Conservation (phyloP, 37 sponge, comb jelly and placozoan species). For the Hormiphora californensis region DNA sequence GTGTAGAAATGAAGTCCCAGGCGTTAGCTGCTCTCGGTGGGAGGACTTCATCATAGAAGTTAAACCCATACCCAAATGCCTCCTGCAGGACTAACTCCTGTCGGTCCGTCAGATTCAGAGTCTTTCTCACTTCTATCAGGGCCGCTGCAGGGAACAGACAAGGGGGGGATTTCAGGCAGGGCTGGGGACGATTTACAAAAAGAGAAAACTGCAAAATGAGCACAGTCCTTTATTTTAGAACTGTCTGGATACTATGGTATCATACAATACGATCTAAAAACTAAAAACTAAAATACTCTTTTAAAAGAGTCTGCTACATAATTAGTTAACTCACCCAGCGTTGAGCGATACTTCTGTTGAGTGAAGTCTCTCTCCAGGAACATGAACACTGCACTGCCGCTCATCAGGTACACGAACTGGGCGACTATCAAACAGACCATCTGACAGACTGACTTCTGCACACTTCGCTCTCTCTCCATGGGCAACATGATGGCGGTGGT, state of each 20-base stretch:
- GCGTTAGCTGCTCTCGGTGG: slow-evolving; percentile 6
- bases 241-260: no score
- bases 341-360: neutral
- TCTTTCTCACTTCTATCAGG: neutral
- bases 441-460: slow-evolving; percentile 42
- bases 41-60: neutral
- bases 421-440: slow-evolving; percentile 48
- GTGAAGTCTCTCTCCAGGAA: slow-evolving; percentile 38
- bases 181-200: no score
- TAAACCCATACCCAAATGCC: slow-evolving; percentile 36
- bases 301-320: no score
- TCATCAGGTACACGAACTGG: slow-evolving; percentile 42
- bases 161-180: no score
- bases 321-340: neutral
- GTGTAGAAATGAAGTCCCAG: slow-evolving; percentile 47
- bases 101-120: neutral
- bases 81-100: neutral
- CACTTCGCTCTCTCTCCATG: neutral
- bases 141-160: neutral
- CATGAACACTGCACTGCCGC: slow-evolving; percentile 25
- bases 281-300: no score
- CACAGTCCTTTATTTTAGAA: no score
- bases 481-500: slow-evolving; percentile 6
- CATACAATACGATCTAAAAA: no score
- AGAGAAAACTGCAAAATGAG: no score